Evolutionary conservation across 2,113 vertebrate genomes (phyloP), one percentile per base, ranked within the genome.

Genomic region (Empidonax traillii): DNA sequence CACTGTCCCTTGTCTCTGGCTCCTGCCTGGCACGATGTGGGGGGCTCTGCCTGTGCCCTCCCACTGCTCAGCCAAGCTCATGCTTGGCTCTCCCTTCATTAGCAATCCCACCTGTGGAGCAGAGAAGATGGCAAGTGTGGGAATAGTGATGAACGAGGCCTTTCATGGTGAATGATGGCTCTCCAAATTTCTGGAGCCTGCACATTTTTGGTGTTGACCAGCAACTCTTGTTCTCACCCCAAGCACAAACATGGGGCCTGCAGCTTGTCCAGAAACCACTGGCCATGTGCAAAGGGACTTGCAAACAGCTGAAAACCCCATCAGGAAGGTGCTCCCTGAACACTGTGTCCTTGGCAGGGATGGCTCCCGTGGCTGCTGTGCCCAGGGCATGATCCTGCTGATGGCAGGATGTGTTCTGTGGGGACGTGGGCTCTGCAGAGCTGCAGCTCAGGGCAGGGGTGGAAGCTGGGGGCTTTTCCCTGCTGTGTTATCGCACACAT

Each of bases 281-380:
- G 62, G 31, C 3, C 3, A 0, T 30, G 51, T 3, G 31, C 5
- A 4, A n/a, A 41, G 43, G 43, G n/a, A 35, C 35, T 59, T 46
- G 21, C 11, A n/a, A 61, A 31, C 0, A 0, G 19, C 27, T 63
- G 6, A 39, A 67, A 35, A 65, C 4, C n/a, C 30, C 2, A 1
- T 5, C 33, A 44, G 51, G 11, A 44, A 37, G 14, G 46, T 1
- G 5, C 4, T 62, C 11, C 43, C 61, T 2, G 8, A 39, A 51
- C 41, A 39, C 59, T 7, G 2, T 3, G 6, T 43, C n/a, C 66
- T n/a, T 3, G 1, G 49, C 46, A 72, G 81, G 51, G 49, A 8
- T 2, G 8, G 72, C 27, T 0, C 13, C 28, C 21, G 0, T 27
- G 83, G 56, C 83, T 59, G 72, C 35, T n/a, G 56, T 62, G 84